These are phyloP conservation scores for Chymomyza caudatula DNA, from an alignment of 2,888 invertebrate genomes.

Conservation along the genomic window DNA sequence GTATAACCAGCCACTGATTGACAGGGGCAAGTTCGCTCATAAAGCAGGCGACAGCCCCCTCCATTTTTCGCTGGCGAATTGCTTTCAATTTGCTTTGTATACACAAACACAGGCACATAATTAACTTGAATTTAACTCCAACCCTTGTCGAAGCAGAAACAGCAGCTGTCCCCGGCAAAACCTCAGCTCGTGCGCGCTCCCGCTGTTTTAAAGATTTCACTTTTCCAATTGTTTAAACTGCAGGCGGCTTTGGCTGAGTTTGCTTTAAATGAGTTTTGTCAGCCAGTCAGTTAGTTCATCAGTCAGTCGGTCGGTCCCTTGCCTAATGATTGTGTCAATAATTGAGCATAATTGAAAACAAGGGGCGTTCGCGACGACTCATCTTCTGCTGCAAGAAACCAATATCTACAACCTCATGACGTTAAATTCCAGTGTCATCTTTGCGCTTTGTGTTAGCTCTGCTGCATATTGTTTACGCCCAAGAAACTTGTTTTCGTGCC, in stretches of 20 bases:
- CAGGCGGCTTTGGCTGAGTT: background rate
- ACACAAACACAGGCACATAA: background rate
- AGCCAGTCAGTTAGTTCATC: constrained; percentile 15
- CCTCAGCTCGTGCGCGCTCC: constrained; percentile 56
- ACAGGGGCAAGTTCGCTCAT: constrained; percentile 14
- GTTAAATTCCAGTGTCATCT: background rate
- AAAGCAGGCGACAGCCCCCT: background rate
- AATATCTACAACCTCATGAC: constrained; percentile 14
- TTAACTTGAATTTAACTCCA: constrained; percentile 53
- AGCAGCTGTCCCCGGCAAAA: background rate
- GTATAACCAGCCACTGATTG: constrained; percentile 30
- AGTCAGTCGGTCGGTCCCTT: constrained; percentile 25
- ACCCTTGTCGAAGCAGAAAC: constrained; percentile 38
- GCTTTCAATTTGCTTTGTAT: constrained; percentile 22
- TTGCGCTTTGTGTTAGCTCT: background rate
- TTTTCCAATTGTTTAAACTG: constrained; percentile 37
- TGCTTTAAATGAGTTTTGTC: constrained; percentile 16
- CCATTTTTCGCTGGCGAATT: constrained; percentile 9
- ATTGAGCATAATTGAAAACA: constrained; percentile 69
- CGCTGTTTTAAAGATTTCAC: constrained; percentile 66
- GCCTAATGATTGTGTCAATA: constrained; percentile 68
- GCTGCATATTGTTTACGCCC: background rate
- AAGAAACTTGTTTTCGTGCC: constrained; percentile 24
- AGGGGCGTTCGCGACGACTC: constrained; percentile 50
- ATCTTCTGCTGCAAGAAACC: constrained; percentile 3